Evolutionary conservation across 2,113 vertebrate species (phyloP).

Genomic region (Pitta sordida): DNA sequence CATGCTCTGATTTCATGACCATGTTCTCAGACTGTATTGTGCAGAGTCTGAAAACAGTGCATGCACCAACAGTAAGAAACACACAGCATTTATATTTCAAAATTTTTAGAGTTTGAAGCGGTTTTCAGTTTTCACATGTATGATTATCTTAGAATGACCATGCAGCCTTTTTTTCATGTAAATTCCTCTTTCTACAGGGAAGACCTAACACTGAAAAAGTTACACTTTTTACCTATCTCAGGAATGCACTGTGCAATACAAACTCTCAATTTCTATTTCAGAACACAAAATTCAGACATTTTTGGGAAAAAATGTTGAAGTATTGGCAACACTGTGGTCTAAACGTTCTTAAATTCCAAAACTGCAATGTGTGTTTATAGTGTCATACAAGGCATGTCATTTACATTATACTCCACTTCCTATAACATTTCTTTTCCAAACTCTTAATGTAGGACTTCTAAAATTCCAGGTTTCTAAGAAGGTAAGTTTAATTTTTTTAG

Average conservation of each 20-base stretch:
- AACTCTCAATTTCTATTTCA: neutral
- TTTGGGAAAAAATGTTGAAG: neutral
- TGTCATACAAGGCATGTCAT: neutral
- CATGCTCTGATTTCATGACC: conserved; percentile 82
- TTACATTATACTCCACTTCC: neutral
- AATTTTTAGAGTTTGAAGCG: neutral
- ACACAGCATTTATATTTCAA: neutral
- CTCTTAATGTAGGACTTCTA: neutral
- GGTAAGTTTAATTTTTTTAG: neutral
- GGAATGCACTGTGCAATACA: neutral
- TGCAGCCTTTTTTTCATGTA: neutral
- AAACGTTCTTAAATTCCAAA: neutral
- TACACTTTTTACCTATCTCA: neutral
- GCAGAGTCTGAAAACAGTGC: conserved; percentile 75
- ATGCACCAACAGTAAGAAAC: neutral
- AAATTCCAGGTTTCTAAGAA: neutral
- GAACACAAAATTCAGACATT: neutral
- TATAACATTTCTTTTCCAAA: neutral
- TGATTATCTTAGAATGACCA: neutral
- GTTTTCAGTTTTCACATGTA: neutral
- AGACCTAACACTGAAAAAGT: neutral
- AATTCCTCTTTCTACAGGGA: neutral
- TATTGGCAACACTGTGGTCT: neutral
- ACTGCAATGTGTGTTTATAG: neutral
- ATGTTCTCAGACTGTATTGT: conserved; percentile 85